phyloP scores from a whole-genome alignment of 1,140 invertebrate genomes.

The Tetramorium parvispinum region DNA sequence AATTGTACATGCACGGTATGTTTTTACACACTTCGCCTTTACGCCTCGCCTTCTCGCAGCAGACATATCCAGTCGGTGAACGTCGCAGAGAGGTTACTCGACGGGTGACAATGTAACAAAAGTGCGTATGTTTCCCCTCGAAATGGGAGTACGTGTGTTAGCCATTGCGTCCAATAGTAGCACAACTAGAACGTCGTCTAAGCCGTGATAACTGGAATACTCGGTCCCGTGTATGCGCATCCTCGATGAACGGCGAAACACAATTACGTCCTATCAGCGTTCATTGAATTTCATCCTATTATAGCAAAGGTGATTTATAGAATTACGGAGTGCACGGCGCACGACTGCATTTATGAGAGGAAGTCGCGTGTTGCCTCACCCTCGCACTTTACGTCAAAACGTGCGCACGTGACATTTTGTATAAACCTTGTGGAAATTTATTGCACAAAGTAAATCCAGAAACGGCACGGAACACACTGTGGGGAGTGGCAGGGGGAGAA shows the following conservation, averaged over 20 bases:
- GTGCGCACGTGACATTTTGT: conserved; percentile 5
- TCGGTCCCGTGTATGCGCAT: conserved; percentile 25
- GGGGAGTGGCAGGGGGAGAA: no score
- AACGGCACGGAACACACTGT: background rate
- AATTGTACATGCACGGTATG: background rate
- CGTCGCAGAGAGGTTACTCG: conserved; percentile 24
- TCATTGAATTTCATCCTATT: conserved; percentile 55
- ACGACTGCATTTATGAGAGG: conserved; percentile 34
- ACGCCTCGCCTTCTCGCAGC: background rate
- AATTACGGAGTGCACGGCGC: conserved; percentile 38
- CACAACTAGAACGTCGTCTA: conserved; percentile 41
- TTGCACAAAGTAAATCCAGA: conserved; percentile 2
- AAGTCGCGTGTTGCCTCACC: background rate
- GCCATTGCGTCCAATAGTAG: background rate
- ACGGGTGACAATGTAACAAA: conserved; percentile 27
- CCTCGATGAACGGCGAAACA: conserved; percentile 46
- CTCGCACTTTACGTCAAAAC: conserved; percentile 11
- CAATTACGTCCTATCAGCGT: conserved; percentile 58
- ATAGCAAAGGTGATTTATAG: conserved; percentile 59
- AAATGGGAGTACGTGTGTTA: background rate
- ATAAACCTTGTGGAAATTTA: conserved; percentile 17
- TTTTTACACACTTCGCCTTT: no score
- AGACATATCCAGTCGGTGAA: background rate
- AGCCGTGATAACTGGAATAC: conserved; percentile 40
- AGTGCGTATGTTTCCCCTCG: conserved; percentile 25